Conservation (phyloP, 2,797 vertebrate species). For the Poeciliopsis gracilis region DNA sequence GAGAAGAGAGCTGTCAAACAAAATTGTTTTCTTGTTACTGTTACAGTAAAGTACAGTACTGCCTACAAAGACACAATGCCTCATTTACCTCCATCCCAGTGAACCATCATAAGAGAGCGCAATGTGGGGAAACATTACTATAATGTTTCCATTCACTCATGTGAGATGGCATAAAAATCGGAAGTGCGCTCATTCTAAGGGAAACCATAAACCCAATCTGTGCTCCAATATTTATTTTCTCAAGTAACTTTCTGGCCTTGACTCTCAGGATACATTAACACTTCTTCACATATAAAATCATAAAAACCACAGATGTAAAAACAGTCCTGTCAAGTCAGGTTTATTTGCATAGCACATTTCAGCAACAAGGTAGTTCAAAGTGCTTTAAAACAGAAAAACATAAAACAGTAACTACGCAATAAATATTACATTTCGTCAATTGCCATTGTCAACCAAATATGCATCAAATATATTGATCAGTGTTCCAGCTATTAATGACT, state of each 20-base stretch:
- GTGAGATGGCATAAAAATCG: not conserved
- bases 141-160: constrained; percentile 13
- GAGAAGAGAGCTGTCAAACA: constrained; percentile 50
- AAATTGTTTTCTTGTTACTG: constrained; percentile 49
- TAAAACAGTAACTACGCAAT: too few species aligned
- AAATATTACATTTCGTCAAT: too few species aligned
- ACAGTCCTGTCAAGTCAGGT: not conserved
- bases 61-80: constrained; percentile 45
- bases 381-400: too few species aligned
- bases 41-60: constrained; percentile 39
- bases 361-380: too few species aligned
- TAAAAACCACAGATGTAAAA: too few species aligned
- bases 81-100: constrained; percentile 23
- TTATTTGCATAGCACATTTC: too few species aligned
- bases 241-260: not conserved
- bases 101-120: constrained; percentile 12
- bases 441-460: too few species aligned
- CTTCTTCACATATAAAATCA: not conserved
- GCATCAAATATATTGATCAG: too few species aligned
- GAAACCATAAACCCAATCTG: not conserved
- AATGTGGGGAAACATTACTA: constrained; percentile 8
- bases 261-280: not conserved
- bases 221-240: not conserved
- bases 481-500: too few species aligned
- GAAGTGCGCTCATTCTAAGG: not conserved